These are phyloP conservation scores for Crocuta crocuta DNA, from an alignment of 2,113 vertebrate species.

Conservation along the genomic window DNA sequence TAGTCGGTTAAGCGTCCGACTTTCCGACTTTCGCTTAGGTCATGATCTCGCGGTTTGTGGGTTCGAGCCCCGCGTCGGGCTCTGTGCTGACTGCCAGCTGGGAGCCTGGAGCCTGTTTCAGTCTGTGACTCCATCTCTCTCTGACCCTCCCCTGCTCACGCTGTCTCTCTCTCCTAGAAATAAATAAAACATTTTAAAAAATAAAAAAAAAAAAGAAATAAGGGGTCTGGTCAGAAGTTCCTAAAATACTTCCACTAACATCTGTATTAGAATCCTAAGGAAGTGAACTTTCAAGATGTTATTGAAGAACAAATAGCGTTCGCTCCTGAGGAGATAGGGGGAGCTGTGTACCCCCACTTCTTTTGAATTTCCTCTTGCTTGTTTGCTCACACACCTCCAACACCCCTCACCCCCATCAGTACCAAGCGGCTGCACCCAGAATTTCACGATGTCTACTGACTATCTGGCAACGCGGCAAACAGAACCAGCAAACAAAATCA, in stretches of 20 bases:
- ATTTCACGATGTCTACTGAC: neutral
- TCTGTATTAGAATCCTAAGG: neutral
- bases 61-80: too few species aligned
- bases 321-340: neutral
- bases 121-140: too few species aligned
- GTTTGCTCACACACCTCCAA: neutral
- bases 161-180: too few species aligned
- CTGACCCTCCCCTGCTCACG: too few species aligned
- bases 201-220: neutral
- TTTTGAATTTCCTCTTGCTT: neutral
- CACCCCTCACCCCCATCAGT: rapidly evolving
- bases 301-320: neutral
- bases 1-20: too few species aligned
- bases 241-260: conserved; percentile 32
- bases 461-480: neutral
- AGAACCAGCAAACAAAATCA: neutral
- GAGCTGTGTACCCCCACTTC: neutral
- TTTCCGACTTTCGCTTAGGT: too few species aligned
- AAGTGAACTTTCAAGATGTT: conserved; percentile 5
- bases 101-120: too few species aligned
- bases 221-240: neutral
- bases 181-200: too few species aligned
- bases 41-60: too few species aligned
- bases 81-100: too few species aligned
- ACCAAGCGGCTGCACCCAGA: neutral